phyloP scores from a whole-genome alignment of 53 echinoderm and acorn worm species.

The Zoroaster sp. region DNA sequence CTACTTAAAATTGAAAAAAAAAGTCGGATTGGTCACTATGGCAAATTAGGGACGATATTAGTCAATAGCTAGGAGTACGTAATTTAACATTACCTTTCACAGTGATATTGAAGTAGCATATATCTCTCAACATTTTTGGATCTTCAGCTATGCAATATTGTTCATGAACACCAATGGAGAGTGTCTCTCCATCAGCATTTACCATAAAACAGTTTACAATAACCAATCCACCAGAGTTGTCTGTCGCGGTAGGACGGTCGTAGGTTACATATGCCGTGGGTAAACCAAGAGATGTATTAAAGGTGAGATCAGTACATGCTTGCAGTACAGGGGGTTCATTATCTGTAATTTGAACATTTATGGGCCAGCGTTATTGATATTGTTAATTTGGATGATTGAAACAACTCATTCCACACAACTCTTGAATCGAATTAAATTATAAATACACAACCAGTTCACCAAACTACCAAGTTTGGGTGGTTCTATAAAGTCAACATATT shows the following conservation, averaged over 20 bases:
- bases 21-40: no score
- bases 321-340: background rate
- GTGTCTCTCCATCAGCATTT: background rate
- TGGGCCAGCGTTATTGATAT: no score
- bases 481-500: no score
- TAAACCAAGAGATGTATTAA: background rate
- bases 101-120: background rate
- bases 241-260: background rate
- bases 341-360: background rate
- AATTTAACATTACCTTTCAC: conserved; percentile 11
- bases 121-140: no score
- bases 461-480: no score
- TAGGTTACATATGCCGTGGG: background rate
- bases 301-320: background rate
- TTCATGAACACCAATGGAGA: background rate
- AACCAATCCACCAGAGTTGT: background rate
- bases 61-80: no score
- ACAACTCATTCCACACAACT: no score
- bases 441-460: no score
- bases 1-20: no score
- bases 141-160: background rate
- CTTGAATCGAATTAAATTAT: no score
- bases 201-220: background rate
- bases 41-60: no score
- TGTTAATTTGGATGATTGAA: no score